Percentiles rank a stretch among this genome's conserved stretches.
phyloP scores from a whole-genome alignment of 1,140 invertebrate species.

The Orchesella cincta region DNA sequence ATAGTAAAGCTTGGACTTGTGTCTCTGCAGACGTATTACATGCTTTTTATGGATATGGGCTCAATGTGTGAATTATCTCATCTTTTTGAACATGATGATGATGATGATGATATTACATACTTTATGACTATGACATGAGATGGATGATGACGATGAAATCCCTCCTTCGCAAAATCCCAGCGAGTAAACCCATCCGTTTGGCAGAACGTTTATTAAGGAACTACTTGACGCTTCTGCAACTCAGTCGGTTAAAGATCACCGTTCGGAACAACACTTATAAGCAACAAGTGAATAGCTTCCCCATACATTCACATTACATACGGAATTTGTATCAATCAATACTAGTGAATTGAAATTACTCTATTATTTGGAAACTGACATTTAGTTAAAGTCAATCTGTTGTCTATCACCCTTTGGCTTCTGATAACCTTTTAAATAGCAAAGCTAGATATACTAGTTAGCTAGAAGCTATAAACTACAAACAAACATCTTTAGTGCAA shows the following conservation, averaged over 20 bases:
- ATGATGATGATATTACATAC: background rate
- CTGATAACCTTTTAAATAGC: background rate
- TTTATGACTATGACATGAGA: background rate
- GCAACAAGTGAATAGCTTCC: background rate
- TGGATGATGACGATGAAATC: background rate
- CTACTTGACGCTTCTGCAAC: background rate
- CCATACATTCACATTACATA: no score
- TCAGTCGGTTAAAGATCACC: constrained; percentile 11
- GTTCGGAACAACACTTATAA: background rate
- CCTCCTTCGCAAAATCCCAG: background rate
- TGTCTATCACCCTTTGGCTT: background rate
- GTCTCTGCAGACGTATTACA: background rate
- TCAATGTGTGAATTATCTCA: constrained; percentile 12
- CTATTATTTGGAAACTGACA: no score
- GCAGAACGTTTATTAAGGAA: constrained; percentile 16
- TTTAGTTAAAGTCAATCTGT: background rate
- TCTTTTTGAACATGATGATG: background rate
- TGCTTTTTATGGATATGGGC: background rate
- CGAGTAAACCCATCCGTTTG: background rate
- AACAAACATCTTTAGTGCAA: no score
- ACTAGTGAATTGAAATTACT: background rate
- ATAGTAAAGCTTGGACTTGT: no score
- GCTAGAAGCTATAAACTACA: no score
- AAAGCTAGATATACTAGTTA: no score
- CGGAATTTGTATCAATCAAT: no score